These are phyloP conservation scores for Verasper variegatus DNA, from an alignment of 2,113 vertebrate genomes.

Conservation along the genomic window DNA sequence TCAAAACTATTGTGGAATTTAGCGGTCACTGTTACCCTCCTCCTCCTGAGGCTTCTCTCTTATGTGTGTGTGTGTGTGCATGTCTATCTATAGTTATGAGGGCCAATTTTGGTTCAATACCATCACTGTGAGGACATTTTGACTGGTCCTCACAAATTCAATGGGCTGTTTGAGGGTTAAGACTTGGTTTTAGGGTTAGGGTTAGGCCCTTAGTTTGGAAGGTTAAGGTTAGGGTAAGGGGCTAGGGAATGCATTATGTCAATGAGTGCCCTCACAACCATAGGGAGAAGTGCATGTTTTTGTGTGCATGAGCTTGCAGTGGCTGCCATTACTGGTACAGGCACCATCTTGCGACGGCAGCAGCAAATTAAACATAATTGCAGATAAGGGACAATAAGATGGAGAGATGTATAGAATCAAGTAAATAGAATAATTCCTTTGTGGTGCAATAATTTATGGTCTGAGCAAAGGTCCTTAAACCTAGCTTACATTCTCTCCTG, in stretches of 20 bases:
- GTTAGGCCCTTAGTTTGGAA: too few species aligned
- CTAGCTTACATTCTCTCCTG: slow-evolving; percentile 32
- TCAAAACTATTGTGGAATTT: slow-evolving; percentile 70
- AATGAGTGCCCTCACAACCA: too few species aligned
- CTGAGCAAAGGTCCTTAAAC: slow-evolving; percentile 32
- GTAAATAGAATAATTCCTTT: slow-evolving; percentile 70
- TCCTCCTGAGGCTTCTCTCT: slow-evolving; percentile 46
- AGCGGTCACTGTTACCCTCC: slow-evolving; percentile 59
- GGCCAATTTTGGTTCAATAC: too few species aligned
- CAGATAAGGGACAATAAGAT: slow-evolving; percentile 64
- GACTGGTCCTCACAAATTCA: too few species aligned
- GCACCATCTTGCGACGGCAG: slow-evolving; percentile 53
- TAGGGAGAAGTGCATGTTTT: not conserved
- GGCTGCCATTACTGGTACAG: slow-evolving; percentile 43
- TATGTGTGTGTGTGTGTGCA: slow-evolving; percentile 15
- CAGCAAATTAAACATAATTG: slow-evolving; percentile 73
- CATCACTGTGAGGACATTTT: too few species aligned
- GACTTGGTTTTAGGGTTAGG: too few species aligned
- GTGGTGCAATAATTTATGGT: slow-evolving; percentile 55
- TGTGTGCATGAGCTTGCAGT: slow-evolving; percentile 39
- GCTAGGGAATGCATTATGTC: too few species aligned
- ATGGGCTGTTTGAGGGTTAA: too few species aligned
- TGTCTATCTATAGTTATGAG: too few species aligned
- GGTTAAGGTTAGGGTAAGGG: too few species aligned
- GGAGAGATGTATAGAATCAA: slow-evolving; percentile 67